Percentiles rank a stretch among this genome's conserved stretches.
phyloP scores from a whole-genome alignment of 1,140 invertebrate species.

The Apis dorsata region DNA sequence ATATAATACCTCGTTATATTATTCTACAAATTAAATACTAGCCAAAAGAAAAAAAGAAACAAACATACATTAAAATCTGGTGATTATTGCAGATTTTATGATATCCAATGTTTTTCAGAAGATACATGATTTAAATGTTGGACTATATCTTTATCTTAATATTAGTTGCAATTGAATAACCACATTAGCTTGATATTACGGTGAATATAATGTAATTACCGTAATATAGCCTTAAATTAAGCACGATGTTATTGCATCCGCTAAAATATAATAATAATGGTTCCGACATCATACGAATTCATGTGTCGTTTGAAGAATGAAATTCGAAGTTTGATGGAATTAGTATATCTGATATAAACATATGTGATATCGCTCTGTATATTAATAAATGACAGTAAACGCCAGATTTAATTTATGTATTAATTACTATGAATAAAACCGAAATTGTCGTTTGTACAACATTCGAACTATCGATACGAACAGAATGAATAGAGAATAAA shows the following conservation, averaged over 20 bases:
- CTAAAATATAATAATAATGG: conserved; percentile 26
- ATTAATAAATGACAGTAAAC: conserved; percentile 26
- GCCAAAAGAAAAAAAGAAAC: conserved; percentile 63
- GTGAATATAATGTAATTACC: conserved; percentile 31
- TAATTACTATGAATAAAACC: conserved; percentile 58
- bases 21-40: conserved; percentile 67
- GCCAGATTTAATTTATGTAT: conserved; percentile 70
- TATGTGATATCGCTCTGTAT: conserved; percentile 8
- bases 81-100: conserved; percentile 15
- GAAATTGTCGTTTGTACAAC: conserved; percentile 62
- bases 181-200: conserved; percentile 46
- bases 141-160: conserved; percentile 26
- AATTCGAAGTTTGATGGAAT: conserved; percentile 6
- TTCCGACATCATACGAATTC: conserved; percentile 17
- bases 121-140: conserved; percentile 8
- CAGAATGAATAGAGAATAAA: conserved; percentile 23
- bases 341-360: background rate
- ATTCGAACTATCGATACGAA: conserved; percentile 40
- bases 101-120: conserved; percentile 1
- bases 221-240: conserved; percentile 35
- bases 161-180: conserved; percentile 44
- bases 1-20: conserved; percentile 72
- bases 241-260: conserved; percentile 27
- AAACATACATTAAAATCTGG: conserved; percentile 35
- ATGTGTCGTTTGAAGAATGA: conserved; percentile 10